Evolutionary conservation across 2,888 invertebrate species (phyloP).

Genomic region (Apodemia duryi): DNA sequence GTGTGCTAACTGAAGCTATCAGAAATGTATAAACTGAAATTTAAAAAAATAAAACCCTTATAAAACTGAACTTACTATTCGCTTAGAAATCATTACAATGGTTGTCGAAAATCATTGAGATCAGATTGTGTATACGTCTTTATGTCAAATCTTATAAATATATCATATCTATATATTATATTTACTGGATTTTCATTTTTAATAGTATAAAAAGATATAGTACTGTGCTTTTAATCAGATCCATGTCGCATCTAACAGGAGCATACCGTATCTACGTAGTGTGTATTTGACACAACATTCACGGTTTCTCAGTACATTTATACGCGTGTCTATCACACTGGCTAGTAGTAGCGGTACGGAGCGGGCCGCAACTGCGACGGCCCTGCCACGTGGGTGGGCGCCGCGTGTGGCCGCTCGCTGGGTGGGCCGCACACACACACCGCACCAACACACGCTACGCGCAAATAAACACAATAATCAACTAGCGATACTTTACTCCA

Average conservation of each 20-base stretch:
- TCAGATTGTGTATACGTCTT: too few species aligned
- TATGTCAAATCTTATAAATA: too few species aligned
- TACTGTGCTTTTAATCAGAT: neutral
- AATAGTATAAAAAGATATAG: too few species aligned
- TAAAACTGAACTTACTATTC: too few species aligned
- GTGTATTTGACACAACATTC: conserved; percentile 42
- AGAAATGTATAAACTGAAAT: too few species aligned
- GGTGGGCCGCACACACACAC: conserved; percentile 66
- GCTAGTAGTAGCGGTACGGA: conserved; percentile 33
- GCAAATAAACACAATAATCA: conserved; percentile 78
- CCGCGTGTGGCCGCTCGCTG: conserved; percentile 76
- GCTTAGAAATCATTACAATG: too few species aligned
- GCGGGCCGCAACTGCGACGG: conserved; percentile 63
- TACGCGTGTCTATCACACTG: conserved; percentile 36
- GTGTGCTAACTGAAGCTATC: too few species aligned
- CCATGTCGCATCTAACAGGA: too few species aligned
- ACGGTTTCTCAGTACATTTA: conserved; percentile 27
- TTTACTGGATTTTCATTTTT: too few species aligned
- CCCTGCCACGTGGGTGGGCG: conserved; percentile 76
- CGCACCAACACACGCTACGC: conserved; percentile 62
- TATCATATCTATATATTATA: too few species aligned
- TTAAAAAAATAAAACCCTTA: too few species aligned
- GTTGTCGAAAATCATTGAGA: too few species aligned
- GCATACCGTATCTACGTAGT: conserved; percentile 22
- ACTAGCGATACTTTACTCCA: conserved; percentile 76